Conservation (phyloP, 2,797 vertebrate genomes). For the Macrochelys suwanniensis region DNA sequence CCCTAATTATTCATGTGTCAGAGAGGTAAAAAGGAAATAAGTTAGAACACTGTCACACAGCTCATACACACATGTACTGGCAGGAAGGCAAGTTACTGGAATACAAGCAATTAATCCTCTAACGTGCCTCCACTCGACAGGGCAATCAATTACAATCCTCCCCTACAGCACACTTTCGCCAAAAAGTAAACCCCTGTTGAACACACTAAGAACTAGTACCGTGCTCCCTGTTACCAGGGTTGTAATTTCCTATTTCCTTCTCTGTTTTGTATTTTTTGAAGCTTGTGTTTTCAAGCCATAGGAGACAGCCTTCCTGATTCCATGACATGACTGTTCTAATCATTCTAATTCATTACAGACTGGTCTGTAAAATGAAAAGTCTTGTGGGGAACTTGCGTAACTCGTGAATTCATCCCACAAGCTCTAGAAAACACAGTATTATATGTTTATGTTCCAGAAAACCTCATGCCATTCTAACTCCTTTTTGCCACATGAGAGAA, state of each 20-base stretch:
- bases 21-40: background rate
- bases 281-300: background rate
- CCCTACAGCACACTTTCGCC: background rate
- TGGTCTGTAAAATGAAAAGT: background rate
- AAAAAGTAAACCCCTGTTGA: constrained; percentile 34
- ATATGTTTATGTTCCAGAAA: background rate
- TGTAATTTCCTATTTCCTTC: constrained; percentile 32
- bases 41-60: background rate
- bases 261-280: background rate
- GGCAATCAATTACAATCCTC: background rate
- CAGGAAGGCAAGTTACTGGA: background rate
- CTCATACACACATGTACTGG: background rate
- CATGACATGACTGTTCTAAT: constrained; percentile 3
- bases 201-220: background rate
- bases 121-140: constrained; percentile 7
- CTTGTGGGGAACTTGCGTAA: background rate
- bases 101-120: constrained; percentile 15
- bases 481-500: background rate
- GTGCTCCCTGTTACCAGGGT: background rate
- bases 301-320: background rate
- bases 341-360: constrained; percentile 13
- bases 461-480: background rate
- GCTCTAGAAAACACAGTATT: background rate
- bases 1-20: background rate
- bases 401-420: background rate